Conservation (phyloP, 2,797 vertebrate species). For the Poecilia picta region DNA sequence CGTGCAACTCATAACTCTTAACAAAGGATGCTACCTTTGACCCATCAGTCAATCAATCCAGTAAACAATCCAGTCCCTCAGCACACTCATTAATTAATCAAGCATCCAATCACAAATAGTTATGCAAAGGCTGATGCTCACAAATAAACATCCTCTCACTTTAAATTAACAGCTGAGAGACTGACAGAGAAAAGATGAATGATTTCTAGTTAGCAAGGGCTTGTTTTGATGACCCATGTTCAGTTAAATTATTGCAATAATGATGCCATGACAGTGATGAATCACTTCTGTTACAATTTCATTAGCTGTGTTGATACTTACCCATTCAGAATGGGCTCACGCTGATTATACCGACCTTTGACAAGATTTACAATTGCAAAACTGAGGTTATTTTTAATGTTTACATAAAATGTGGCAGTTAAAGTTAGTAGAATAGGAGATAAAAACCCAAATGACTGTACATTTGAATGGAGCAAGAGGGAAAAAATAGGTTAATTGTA, state of each 20-base stretch:
- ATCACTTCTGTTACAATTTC: constrained; percentile 66
- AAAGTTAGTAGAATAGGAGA: neutral
- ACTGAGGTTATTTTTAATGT: neutral
- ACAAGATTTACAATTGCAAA: constrained; percentile 19
- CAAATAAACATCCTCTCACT: constrained; percentile 56
- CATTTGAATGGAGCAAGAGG: neutral
- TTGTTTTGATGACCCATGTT: constrained; percentile 73
- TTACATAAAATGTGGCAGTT: neutral
- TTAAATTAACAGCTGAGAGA: constrained; percentile 52
- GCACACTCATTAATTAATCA: constrained; percentile 63
- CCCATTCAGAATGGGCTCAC: constrained; percentile 33
- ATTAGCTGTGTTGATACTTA: constrained; percentile 66
- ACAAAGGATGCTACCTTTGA: constrained; percentile 27
- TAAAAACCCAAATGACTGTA: neutral
- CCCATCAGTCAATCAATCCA: constrained; percentile 60
- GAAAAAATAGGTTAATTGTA: neutral
- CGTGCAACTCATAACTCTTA: constrained; percentile 23
- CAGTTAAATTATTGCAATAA: constrained; percentile 74
- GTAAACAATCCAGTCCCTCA: constrained; percentile 52
- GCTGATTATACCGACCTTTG: constrained; percentile 32
- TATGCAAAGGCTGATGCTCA: constrained; percentile 48
- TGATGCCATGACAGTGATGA: constrained; percentile 72
- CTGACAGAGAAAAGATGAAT: constrained; percentile 65
- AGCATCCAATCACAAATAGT: constrained; percentile 52
- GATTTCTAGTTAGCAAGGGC: constrained; percentile 55